Base-by-base conservation (phyloP, 2,797 vertebrate genomes). In the Leptoclinus maculatus region DNA sequence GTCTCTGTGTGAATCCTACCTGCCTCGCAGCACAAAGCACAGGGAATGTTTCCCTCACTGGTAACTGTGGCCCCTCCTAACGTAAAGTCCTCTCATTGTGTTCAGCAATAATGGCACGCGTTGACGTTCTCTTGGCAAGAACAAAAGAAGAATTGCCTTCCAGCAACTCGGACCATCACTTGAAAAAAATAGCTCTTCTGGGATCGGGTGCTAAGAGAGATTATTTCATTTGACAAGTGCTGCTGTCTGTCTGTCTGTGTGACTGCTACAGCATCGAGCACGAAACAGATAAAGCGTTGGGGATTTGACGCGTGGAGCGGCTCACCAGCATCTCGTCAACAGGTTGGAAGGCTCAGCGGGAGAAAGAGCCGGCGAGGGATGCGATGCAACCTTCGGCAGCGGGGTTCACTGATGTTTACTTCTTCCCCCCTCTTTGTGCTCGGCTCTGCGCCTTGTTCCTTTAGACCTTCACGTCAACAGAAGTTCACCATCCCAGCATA, bases 361-460 rank as follows among this genome's bases (percentile, higher is more conserved):
- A 64, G 34, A 12, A 72, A 45, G 45, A 64, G 54, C 49, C 21
- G 62, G 4, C 66, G 70, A 76, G 56, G 23, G 78, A 73, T 45
- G 41, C 5, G 10, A 16, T 75, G 84, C 83, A 84, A 72, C 71
- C 84, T 78, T 72, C n/a, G 74, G 38, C 72, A 64, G 70, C 58
- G 14, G 80, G 79, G 59, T 59, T 76, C 47, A 34, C 14, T 59
- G 43, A 67, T 72, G 56, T 86, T 69, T 64, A 8, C 51, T 49
- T 47, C 53, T 32, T 65, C 64, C 7, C 7, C 43, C 36, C 56
- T 49, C 53, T 69, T 65, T 76, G 39, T 49, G 4, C 14, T 29
- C 23, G 6, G 13, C 39, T 38, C 64, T 25, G 8, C 29, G 19
- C 2, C 49, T 62, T 25, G 43, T 45, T 43, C 43, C 6, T 17